These are phyloP conservation scores for Leptopilina boulardi DNA, from an alignment of 1,140 invertebrate genomes.

Conservation along the genomic window DNA sequence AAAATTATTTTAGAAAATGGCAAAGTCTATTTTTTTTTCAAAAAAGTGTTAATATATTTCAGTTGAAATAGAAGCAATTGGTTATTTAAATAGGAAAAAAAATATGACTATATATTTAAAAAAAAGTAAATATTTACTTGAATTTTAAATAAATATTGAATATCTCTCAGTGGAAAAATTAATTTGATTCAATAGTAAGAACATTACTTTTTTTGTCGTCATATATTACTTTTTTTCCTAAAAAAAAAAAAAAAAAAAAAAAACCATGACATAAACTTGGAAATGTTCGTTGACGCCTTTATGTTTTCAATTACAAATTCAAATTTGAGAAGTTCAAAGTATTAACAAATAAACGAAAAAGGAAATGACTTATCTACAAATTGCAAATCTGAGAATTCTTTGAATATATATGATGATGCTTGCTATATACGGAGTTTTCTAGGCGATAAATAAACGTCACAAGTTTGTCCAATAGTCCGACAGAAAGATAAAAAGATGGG, in stretches of 20 bases:
- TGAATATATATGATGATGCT: background rate
- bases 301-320: slow-evolving; percentile 4
- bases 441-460: slow-evolving; percentile 19
- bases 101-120: background rate
- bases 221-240: background rate
- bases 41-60: too few species aligned
- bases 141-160: slow-evolving; percentile 8
- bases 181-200: too few species aligned
- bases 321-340: background rate
- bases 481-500: background rate
- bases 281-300: background rate
- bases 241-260: background rate
- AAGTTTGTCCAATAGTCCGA: slow-evolving; percentile 9
- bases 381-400: background rate
- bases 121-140: too few species aligned
- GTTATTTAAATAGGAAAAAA: background rate
- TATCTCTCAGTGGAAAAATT: background rate
- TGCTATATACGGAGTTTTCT: background rate
- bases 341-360: background rate
- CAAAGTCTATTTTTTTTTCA: too few species aligned
- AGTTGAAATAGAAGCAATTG: background rate
- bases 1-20: too few species aligned
- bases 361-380: background rate
- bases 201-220: too few species aligned
- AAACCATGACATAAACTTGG: background rate